Conservation (phyloP, 2,888 invertebrate species). For the Epiblema foenella region DNA sequence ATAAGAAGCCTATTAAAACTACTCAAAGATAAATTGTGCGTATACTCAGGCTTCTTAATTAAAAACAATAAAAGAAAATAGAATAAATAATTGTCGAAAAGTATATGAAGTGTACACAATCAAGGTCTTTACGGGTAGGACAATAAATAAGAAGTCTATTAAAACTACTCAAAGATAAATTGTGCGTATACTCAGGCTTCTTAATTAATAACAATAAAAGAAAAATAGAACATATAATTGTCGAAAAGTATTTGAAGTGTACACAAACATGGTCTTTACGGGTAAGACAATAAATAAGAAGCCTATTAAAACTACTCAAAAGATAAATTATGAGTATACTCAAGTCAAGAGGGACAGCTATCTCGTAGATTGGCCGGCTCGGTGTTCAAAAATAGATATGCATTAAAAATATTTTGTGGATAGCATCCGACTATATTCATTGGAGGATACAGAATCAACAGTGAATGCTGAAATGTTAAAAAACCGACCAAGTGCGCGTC, state of each 20-base stretch:
- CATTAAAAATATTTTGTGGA: slow-evolving; percentile 1
- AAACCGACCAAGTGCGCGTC: too few species aligned
- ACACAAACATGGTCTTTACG: neutral
- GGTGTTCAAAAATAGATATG: neutral
- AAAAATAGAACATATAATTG: too few species aligned
- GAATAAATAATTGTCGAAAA: too few species aligned
- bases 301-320: neutral
- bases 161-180: neutral
- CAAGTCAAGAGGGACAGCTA: neutral
- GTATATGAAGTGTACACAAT: too few species aligned
- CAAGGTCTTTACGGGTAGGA: neutral
- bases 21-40: too few species aligned
- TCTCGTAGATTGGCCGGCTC: neutral
- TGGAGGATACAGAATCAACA: neutral
- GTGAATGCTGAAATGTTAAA: neutral
- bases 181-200: too few species aligned
- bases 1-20: too few species aligned
- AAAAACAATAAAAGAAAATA: too few species aligned
- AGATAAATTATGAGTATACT: neutral
- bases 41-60: too few species aligned
- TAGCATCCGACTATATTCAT: neutral
- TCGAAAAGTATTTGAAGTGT: too few species aligned
- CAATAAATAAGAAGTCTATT: neutral
- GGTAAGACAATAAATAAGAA: neutral
- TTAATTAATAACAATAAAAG: too few species aligned